phyloP scores from a whole-genome alignment of 2,113 vertebrate genomes.

The Turdus rufiventris region DNA sequence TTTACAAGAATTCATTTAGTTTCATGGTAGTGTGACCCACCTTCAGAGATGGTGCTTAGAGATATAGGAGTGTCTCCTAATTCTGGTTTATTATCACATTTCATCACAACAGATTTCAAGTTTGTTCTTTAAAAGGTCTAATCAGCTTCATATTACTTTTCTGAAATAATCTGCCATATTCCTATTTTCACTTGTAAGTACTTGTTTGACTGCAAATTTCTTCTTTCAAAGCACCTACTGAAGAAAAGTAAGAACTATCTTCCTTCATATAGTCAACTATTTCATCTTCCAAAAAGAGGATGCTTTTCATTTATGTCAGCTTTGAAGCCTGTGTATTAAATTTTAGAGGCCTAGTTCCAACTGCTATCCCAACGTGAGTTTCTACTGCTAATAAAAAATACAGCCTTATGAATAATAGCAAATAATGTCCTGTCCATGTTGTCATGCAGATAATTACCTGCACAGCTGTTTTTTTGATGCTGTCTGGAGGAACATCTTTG shows the following conservation, averaged over 20 bases:
- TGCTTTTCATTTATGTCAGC: neutral
- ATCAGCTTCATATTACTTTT: neutral
- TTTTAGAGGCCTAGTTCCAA: neutral
- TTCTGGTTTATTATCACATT: neutral
- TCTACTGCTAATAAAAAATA: neutral
- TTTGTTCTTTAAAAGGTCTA: neutral
- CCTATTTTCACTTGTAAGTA: neutral
- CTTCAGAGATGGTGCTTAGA: neutral
- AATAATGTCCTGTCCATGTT: neutral
- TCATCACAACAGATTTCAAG: neutral
- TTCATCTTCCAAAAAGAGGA: neutral
- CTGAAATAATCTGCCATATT: neutral
- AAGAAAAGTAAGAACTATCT: neutral
- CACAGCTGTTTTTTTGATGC: conserved; percentile 85
- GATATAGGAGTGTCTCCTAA: neutral
- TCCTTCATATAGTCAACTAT: neutral
- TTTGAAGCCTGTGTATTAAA: neutral
- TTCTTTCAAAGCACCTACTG: neutral
- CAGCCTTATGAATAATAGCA: neutral
- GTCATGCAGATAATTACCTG: conserved; percentile 34
- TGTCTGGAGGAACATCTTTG: conserved; percentile 78
- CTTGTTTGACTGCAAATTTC: neutral
- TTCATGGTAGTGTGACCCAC: neutral
- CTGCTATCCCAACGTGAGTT: neutral
- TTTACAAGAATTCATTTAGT: neutral